Base-by-base conservation (phyloP, 2,797 vertebrate genomes). In the Chiloscyllium punctatum region DNA sequence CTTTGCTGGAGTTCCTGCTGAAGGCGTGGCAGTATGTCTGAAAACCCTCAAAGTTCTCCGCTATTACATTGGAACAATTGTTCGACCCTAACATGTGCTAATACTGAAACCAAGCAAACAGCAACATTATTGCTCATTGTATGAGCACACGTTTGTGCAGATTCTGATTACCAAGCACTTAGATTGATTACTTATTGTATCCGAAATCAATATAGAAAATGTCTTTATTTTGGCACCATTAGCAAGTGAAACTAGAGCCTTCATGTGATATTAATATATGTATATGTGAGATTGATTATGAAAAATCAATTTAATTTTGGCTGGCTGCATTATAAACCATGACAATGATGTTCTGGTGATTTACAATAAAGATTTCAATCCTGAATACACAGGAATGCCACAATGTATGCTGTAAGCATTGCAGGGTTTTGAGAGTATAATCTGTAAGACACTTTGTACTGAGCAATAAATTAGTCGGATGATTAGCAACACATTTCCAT, bases 261-360 rank as follows among this genome's bases (percentile, higher is more conserved):
- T 94, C 1, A 94, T 94, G 66, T 94, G n/a, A 94, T 48, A 94
- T 42, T n/a, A 48, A 33, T 68, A 94, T 94, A 11, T 71, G 91
- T 66, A 69, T 71, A 25, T 8, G 21, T 33, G 37, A 30, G 91
- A 51, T 42, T 94, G 30, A 94, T 51, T 42, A 94, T 68, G 37
- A 69, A 21, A 42, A 51, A 18, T 30, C 33, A 42, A 94, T 62
- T 37, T n/a, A 27, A 92, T 92, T 68, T 18, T n/a, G 57, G 18
- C 30, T 92, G 68, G 57, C 37, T n/a, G 68, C 15, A 33, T n/a
- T 16, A 92, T 92, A 42, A 37, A 92, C 57, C 21, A 37, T 92
- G 88, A 33, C 33, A 23, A 1, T 87, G 84, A 87, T 51, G 48
- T 23, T 51, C 16, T 48, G 25, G 48, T 51, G 51, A 48, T 87